Evolutionary conservation across 2,797 vertebrate genomes (phyloP), one percentile per base, ranked within the genome.

Genomic region (Anniella stebbinsi): DNA sequence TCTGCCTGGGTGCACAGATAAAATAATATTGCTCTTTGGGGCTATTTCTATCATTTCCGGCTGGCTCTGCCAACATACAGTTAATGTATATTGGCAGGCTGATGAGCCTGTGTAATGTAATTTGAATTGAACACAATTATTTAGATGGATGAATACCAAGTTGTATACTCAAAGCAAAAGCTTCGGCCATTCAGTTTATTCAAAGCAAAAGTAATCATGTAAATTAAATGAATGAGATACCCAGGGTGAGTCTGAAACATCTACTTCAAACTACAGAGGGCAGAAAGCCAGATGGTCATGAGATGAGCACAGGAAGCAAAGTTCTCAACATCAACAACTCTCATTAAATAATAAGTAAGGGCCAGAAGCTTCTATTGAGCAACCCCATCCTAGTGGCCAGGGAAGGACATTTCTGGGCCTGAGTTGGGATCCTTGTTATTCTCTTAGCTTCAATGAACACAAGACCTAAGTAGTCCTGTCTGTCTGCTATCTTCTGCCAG

Each of bases 121-220:
- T 95, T 92, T 95, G n/a, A 86, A 21, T 69, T 83, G 80, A 83
- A 76, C 77, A 84, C 94, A 96, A 94, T 91, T 93, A 93, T 93
- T 80, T 93, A 93, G 88, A 92, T 95, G 84, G 92, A 63, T 93
- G 78, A 89, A 51, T 92, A 92, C 82, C 86, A 92, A 0, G 8
- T 77, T 93, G 38, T 94, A 67, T 33, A 93, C 75, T 89, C 63
- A 92, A 91, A 92, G 0, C 0, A 85, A 88, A 89, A 93, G 7
- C 60, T 76, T 91, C 92, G 92, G 81, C 93, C 92, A 93, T 86
- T 87, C 73, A 57, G 90, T 28, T 94, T 95, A 90, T 89, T 89
- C 86, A 89, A 85, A 93, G 86, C 38, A 94, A 95, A 94, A 83
- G 73, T 92, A 78, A 95, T 80, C 85, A 89, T 90, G 87, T 91